Conservation (phyloP, 2,113 vertebrate species). For the Lophochroa leadbeateri region DNA sequence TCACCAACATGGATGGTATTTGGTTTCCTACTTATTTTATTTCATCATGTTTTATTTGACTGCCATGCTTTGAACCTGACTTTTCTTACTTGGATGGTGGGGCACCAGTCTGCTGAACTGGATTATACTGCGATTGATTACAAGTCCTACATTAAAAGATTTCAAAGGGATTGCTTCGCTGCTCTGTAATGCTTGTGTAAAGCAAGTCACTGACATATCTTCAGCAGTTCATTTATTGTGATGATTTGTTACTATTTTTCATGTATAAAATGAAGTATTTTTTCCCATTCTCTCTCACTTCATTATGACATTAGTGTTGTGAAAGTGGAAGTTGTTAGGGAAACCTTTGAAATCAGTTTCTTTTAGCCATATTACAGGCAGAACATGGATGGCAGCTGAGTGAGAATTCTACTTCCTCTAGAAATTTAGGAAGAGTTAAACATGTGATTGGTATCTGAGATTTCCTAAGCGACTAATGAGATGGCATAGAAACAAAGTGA, state of each 20-base stretch:
- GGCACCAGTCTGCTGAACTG: not conserved
- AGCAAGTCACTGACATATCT: not conserved
- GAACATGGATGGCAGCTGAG: not conserved
- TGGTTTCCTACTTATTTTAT: not conserved
- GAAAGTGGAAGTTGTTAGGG: not conserved
- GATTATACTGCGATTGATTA: not conserved
- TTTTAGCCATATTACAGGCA: not conserved
- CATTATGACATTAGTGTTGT: not conserved
- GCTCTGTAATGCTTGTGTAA: not conserved
- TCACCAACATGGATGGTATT: not conserved
- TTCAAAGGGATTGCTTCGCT: not conserved
- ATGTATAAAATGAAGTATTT: not conserved
- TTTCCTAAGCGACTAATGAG: not conserved
- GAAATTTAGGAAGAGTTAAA: not conserved
- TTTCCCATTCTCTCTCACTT: not conserved
- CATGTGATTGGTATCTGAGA: not conserved
- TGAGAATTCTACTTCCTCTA: not conserved
- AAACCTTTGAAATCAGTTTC: not conserved
- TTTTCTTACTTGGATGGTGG: not conserved
- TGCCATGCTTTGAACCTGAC: not conserved
- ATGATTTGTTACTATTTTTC: not conserved
- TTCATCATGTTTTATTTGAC: not conserved
- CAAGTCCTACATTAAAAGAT: not conserved
- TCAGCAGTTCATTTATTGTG: not conserved
- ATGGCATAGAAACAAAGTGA: not conserved